Base-by-base conservation (phyloP, 1,140 invertebrate species). In the Leptinotarsa undecemlineata region DNA sequence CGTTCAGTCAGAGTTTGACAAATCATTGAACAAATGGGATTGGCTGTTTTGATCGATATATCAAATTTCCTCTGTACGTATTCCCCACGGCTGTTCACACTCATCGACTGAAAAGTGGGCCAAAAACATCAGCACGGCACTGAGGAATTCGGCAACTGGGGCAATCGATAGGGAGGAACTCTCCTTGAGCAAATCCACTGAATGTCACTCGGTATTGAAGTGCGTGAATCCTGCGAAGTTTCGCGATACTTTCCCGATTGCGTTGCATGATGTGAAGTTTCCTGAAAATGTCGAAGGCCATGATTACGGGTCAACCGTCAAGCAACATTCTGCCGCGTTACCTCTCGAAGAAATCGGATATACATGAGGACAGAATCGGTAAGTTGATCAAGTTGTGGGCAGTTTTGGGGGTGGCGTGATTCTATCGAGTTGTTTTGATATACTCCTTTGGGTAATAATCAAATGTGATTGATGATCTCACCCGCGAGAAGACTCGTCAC, bases 131-230 rank as follows among this genome's bases (percentile, higher is more conserved):
- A 17, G 75, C 72, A 77, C 77, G 72, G 66, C 73, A 61, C 74
- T 74, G 77, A 74, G 62, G 4, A 15, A 19, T 63, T 68, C 75
- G 70, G 73, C 76, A 82, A 82, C 79, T 83, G 78, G 82, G 82
- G 74, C 82, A 83, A 83, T 83, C 82, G 82, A 83, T 83, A 83
- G 73, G 63, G 71, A 77, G 74, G 77, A 81, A 78, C 71, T 47
- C 62, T 61, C 42, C 47, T 66, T 26, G 76, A 75, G 76, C 78
- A 77, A 77, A 76, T 78, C 78, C 74, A 64, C 76, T 68, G 74
- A 76, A 76, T 77, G 77, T 69, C 66, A 64, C 74, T 57, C 68
- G n/a, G 26, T 48, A 64, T 23, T 74, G n/a, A 60, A 72, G 77
- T 79, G 76, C 75, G 76, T 78, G 75, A 72, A 64, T 71, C 71